These are phyloP conservation scores for Incurvaria masculella DNA, from an alignment of 2,888 invertebrate genomes.

Conservation along the genomic window DNA sequence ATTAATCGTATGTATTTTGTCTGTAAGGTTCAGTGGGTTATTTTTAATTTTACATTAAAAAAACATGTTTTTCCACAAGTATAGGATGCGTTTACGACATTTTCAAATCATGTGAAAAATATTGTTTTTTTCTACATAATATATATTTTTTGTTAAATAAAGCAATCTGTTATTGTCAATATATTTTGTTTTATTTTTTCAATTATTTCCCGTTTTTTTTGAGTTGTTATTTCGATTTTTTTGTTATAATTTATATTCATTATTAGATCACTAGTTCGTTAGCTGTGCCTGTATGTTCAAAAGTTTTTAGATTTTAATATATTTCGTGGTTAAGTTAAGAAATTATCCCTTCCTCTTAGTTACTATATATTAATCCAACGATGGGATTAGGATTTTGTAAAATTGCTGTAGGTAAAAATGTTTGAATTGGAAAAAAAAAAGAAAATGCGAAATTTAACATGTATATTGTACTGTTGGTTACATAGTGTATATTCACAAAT, in stretches of 20 bases:
- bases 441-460: too few relatives aligned
- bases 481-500: too few relatives aligned
- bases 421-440: too few relatives aligned
- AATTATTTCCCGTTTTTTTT: constrained; percentile 21
- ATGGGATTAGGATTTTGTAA: too few relatives aligned
- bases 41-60: constrained; percentile 52
- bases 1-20: constrained; percentile 57
- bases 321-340: too few relatives aligned
- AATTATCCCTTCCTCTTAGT: too few relatives aligned
- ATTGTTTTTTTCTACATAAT: constrained; percentile 49
- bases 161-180: constrained; percentile 56
- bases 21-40: constrained; percentile 54
- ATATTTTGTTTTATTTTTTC: constrained; percentile 46
- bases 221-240: constrained; percentile 13
- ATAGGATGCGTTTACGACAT: constrained; percentile 23
- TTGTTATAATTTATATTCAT: constrained; percentile 19
- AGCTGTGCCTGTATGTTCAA: constrained; percentile 2
- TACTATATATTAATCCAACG: too few relatives aligned
- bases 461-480: too few relatives aligned
- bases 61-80: constrained; percentile 44
- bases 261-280: constrained; percentile 1
- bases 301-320: too few relatives aligned
- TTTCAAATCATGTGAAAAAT: constrained; percentile 40
- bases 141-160: constrained; percentile 59
- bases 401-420: too few relatives aligned